Base-by-base conservation (phyloP, 1,140 invertebrate species). In the Drosophila nebulosa region DNA sequence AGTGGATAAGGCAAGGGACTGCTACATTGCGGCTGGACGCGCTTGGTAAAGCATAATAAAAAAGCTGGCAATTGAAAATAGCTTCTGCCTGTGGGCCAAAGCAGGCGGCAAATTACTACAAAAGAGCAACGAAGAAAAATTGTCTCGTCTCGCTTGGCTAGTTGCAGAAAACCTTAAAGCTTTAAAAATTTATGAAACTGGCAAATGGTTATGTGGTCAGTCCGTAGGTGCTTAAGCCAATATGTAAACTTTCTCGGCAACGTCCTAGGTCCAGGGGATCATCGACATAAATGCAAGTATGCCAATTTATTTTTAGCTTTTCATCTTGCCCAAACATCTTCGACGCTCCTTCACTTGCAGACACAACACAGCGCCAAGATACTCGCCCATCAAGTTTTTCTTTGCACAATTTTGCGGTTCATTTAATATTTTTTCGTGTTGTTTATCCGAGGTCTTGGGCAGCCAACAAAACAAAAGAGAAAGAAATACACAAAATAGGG, bases 401-500 rank as follows among this genome's bases (percentile, higher is more conserved):
- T 27, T 78, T 88, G 74, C 78, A 86, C 81, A 88, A 88, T 88
- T 86, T 86, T 88, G 83, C 78, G 81, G 81, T 86, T 86, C 81
- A 86, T 86, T 86, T 88, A 86, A 86, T 86, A 78, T 86, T 86
- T 68, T 14, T 74, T 73, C 83, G 78, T 88, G 70, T 81, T 86
- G 74, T 86, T 86, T 86, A 86, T 83, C 80, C 75, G 75, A 52
- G 55, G 53, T 27, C 35, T 35, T 26, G 22, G 30, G 57, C 57
- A 26, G 36, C 21, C 36, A 59, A 55, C 39, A 18, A 46, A 46
- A 7, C 7, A 18, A 46, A 42, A 42, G 5, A 6, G 18, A 42
- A 16, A 16, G 16, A 64, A 35, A 21, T 1, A 9, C 16, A 18
- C n/a, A 42, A 42, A 16, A 42, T 32, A 32, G 30, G 30, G 30